These are phyloP conservation scores for Chalcosyrphus nemorum DNA, from an alignment of 2,888 invertebrate species.

Conservation along the genomic window DNA sequence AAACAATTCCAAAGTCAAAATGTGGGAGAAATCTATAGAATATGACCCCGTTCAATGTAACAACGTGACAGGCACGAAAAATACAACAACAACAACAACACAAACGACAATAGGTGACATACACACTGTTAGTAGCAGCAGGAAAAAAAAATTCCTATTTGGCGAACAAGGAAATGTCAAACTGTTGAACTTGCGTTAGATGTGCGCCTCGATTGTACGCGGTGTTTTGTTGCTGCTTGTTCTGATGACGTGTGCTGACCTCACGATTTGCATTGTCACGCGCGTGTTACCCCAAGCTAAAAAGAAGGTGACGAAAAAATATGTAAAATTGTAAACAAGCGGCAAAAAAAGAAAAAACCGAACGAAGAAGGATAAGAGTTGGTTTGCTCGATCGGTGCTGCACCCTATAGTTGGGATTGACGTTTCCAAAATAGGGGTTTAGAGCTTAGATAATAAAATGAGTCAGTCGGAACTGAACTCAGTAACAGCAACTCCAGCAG, in stretches of 20 bases:
- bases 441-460: too few species aligned
- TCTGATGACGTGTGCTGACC: constrained; percentile 61
- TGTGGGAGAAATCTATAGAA: constrained; percentile 67
- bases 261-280: constrained; percentile 73
- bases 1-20: constrained; percentile 63
- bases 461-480: too few species aligned
- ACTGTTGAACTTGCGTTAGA: constrained; percentile 69
- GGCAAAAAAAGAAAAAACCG: background rate
- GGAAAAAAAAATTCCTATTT: constrained; percentile 45
- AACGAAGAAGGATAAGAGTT: background rate
- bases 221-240: background rate
- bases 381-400: constrained; percentile 1
- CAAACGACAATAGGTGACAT: constrained; percentile 43
- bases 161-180: constrained; percentile 69
- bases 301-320: constrained; percentile 18
- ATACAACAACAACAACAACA: constrained; percentile 23
- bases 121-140: constrained; percentile 7
- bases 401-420: constrained; percentile 12
- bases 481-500: too few species aligned
- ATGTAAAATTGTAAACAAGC: background rate
- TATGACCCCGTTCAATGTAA: constrained; percentile 57
- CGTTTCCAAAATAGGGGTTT: too few species aligned
- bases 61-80: constrained; percentile 54
- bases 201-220: constrained; percentile 37
- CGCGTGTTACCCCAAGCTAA: constrained; percentile 44